Evolutionary conservation across 2,797 vertebrate genomes (phyloP), one percentile per base, ranked within the genome.

Genomic region (Tamandua tetradactyla): DNA sequence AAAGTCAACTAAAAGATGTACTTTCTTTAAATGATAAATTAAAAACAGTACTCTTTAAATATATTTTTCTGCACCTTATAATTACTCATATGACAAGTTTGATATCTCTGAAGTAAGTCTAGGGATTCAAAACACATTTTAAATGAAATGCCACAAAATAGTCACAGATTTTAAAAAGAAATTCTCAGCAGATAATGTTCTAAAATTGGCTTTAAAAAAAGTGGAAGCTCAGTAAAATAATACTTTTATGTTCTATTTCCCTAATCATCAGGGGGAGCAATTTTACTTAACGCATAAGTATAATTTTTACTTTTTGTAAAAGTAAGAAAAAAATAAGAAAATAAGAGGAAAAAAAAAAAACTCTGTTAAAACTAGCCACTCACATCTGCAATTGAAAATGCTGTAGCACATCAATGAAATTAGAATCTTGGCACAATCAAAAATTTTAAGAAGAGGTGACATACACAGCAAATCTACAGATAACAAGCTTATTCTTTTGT

Each of bases 31-130:
- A 61, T 82, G 59, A 95, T 82, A 37, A 83, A 52, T 87, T 85
- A 85, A 86, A 81, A 59, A 92, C 7, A 85, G 12, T 64, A 30
- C 49, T 37, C 4, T 22, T 35, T 83, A 93, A 85, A 81, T 95
- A 59, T 69, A 78, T 35, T 49, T 92, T 87, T 89, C 74, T 93
- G 27, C 7, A 89, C 30, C 49, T 95, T 79, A 35, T 88, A 94
- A 93, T 95, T 96, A 97, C 62, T 87, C 90, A 62, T 72, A 72
- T 95, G 75, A 84, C 76, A 88, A 84, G 7, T 90, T 87, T 87
- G 62, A 95, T 88, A 49, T 85, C 78, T 96, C 72, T 76, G 85
- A 87, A 89, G 13, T 49, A 79, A 83, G 9, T 2, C 23, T 57
- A 37, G 12, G 79, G 40, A 89, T 66, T 71, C 52, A 94, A 92